Percentiles rank a stretch among this genome's conserved stretches.
Conservation (phyloP, 2,888 invertebrate species). For the Arrhopalites spinosus region DNA sequence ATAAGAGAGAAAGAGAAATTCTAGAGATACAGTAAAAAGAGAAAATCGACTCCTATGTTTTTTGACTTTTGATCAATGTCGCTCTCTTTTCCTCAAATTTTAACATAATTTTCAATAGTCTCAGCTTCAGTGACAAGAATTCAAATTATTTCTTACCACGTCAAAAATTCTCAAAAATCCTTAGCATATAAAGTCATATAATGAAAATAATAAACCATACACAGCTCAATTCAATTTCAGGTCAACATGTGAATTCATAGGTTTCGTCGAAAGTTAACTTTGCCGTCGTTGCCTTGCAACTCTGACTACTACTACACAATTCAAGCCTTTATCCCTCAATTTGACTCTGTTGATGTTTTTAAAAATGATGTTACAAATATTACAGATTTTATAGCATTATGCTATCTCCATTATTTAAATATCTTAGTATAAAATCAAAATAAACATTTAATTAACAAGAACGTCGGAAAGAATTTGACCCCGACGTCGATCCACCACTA, state of each 20-base stretch:
- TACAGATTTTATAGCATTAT: not conserved
- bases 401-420: not conserved
- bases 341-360: not conserved
- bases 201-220: not conserved
- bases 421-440: not conserved
- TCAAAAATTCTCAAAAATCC: no score
- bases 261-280: not conserved
- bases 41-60: not conserved
- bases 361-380: not conserved
- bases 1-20: not conserved
- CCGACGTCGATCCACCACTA: constrained; percentile 29
- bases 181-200: no score
- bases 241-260: constrained; percentile 9
- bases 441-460: constrained; percentile 42
- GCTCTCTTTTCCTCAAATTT: not conserved
- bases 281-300: not conserved
- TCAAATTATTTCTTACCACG: not conserved
- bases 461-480: constrained; percentile 44
- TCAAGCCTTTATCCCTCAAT: no score
- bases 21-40: not conserved
- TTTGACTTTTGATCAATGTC: not conserved
- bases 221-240: not conserved
- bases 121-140: not conserved
- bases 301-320: no score
- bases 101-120: not conserved